Evolutionary conservation across 2,113 vertebrate species (phyloP).

Genomic region (Limnothrissa miodon): DNA sequence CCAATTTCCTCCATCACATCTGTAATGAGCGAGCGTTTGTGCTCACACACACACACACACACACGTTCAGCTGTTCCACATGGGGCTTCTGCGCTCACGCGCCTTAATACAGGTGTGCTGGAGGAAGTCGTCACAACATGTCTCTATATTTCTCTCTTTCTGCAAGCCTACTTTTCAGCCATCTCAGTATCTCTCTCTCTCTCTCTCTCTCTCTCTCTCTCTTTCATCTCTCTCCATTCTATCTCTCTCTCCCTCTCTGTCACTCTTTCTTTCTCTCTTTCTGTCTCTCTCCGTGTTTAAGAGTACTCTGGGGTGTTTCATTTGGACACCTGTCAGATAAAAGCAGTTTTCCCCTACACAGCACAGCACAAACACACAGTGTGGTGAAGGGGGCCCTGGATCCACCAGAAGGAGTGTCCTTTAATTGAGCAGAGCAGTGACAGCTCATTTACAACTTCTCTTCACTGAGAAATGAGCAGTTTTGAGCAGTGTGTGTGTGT

Average conservation of each 20-base stretch:
- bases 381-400: not conserved
- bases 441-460: conserved; percentile 1
- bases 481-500: not conserved
- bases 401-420: not conserved
- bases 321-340: not conserved
- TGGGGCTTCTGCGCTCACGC: not conserved
- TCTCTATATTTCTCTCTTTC: conserved; percentile 22
- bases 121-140: too few relatives aligned
- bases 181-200: not conserved
- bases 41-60: not conserved
- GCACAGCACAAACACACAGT: not conserved
- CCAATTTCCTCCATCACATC: not conserved
- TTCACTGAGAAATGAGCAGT: not conserved
- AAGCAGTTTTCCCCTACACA: not conserved
- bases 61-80: not conserved
- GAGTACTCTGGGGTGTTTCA: not conserved
- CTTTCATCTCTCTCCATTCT: not conserved
- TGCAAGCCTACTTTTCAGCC: not conserved
- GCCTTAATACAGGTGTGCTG: not conserved
- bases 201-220: conserved; percentile 17
- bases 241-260: not conserved
- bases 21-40: conserved; percentile 9
- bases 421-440: not conserved
- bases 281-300: not conserved
- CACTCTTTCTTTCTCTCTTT: not conserved